phyloP scores from a whole-genome alignment of 2,888 invertebrate genomes.

The Seira ritae region DNA sequence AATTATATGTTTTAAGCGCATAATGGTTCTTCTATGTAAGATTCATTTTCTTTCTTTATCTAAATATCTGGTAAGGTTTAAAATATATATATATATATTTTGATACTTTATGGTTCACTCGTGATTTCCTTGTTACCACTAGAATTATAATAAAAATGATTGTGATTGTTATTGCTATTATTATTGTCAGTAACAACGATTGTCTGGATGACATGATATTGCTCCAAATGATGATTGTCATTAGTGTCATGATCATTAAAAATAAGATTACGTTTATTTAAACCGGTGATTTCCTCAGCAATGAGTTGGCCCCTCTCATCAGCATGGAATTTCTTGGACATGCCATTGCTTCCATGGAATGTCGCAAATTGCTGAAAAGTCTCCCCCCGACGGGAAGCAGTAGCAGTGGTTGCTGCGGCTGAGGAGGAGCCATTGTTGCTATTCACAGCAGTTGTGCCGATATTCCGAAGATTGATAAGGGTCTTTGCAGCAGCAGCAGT shows the following conservation, averaged over 20 bases:
- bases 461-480: constrained; percentile 24
- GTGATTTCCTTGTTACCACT: neutral
- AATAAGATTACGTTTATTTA: neutral
- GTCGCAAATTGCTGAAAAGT: constrained; percentile 40
- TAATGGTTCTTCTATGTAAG: neutral
- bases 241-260: constrained; percentile 6
- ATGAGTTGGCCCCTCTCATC: constrained; percentile 38
- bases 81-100: neutral
- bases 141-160: constrained; percentile 38
- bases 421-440: neutral
- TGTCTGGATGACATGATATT: constrained; percentile 20
- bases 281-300: constrained; percentile 11
- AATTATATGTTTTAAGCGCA: neutral
- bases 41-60: neutral
- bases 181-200: constrained; percentile 19
- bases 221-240: constrained; percentile 32
- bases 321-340: constrained; percentile 37
- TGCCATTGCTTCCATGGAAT: constrained; percentile 51
- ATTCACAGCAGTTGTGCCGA: neutral
- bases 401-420: neutral
- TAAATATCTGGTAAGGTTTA: neutral
- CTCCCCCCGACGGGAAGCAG: neutral
- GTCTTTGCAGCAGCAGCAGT: constrained; percentile 43
- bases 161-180: constrained; percentile 26
- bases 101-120: constrained; percentile 13